phyloP scores from a whole-genome alignment of 2,797 vertebrate species.

The Gastrophryne carolinensis region DNA sequence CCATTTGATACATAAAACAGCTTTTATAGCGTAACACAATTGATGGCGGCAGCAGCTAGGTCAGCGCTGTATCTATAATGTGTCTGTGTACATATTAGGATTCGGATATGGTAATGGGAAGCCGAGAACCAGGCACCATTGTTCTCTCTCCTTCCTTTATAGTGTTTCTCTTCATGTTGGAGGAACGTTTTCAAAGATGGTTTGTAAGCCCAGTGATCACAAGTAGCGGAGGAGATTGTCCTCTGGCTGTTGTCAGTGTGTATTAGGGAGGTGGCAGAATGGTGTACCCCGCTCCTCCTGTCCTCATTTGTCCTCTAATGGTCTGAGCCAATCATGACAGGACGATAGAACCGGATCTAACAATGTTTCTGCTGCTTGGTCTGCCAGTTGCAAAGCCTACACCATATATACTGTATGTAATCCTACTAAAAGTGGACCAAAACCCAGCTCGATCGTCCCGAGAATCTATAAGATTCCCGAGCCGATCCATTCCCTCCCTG shows the following conservation, averaged over 20 bases:
- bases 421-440: no score
- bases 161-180: neutral
- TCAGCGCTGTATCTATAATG: neutral
- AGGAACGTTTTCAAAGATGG: neutral
- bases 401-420: no score
- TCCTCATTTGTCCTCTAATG: conserved; percentile 8
- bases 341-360: no score
- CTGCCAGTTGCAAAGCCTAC: no score
- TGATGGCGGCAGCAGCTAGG: neutral
- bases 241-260: conserved; percentile 23
- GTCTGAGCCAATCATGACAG: neutral
- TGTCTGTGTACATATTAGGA: neutral
- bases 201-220: neutral
- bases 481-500: no score
- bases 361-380: no score
- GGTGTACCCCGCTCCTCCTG: neutral
- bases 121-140: neutral
- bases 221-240: neutral
- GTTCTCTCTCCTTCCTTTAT: neutral
- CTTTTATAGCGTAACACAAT: neutral
- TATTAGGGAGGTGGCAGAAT: neutral
- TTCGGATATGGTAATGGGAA: neutral
- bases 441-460: no score
- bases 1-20: neutral
- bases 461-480: no score